These are phyloP conservation scores for Pollenia angustigena DNA, from an alignment of 2,888 invertebrate species.

Conservation along the genomic window DNA sequence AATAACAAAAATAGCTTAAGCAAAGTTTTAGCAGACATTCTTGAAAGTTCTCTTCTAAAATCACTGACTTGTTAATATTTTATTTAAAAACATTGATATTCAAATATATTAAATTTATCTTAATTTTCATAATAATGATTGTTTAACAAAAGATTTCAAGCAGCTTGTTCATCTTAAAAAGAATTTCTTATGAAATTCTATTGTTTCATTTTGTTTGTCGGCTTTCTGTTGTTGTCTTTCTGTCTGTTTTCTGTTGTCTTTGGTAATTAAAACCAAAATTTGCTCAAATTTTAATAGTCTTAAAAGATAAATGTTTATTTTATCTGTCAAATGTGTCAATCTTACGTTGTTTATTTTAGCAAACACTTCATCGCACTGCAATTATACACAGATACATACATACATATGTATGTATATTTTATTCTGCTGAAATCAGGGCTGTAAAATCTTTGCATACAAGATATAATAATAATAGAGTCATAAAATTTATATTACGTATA, in stretches of 20 bases:
- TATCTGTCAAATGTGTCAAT: constrained; percentile 49
- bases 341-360: constrained; percentile 22
- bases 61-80: constrained; percentile 48
- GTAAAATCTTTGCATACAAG: background rate
- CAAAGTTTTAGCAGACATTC: constrained; percentile 47
- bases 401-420: background rate
- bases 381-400: background rate
- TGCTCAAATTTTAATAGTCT: constrained; percentile 48
- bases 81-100: constrained; percentile 28
- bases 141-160: background rate
- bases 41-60: constrained; percentile 38
- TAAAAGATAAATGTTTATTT: constrained; percentile 62
- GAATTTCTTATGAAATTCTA: background rate
- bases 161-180: constrained; percentile 23
- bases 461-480: background rate
- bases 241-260: constrained; percentile 8
- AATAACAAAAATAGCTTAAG: constrained; percentile 12
- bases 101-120: constrained; percentile 11
- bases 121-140: background rate
- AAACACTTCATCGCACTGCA: background rate
- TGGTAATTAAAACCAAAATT: constrained; percentile 47
- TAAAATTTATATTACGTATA: background rate
- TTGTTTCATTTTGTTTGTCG: background rate
- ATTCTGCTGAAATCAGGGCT: background rate
- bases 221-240: background rate